phyloP scores from a whole-genome alignment of 2,888 invertebrate genomes.

The Chrysomela aeneicollis region DNA sequence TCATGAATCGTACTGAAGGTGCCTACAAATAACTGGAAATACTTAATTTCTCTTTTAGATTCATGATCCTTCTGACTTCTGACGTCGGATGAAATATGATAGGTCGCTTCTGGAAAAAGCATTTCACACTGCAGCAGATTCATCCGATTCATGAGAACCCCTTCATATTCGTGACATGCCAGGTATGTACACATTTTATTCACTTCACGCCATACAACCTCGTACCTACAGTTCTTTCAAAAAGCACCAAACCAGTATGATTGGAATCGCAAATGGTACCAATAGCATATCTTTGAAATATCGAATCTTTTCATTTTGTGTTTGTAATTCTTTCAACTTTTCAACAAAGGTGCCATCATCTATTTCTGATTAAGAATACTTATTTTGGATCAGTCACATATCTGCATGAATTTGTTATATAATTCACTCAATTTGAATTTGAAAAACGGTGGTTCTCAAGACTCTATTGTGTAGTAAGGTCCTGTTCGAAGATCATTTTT shows the following conservation, averaged over 20 bases:
- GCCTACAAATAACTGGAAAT: slow-evolving; percentile 1
- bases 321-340: no score
- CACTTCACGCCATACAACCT: no score
- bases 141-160: slow-evolving; percentile 14
- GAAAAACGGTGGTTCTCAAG: no score
- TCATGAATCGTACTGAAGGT: slow-evolving; percentile 11
- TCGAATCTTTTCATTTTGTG: no score
- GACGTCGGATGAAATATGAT: slow-evolving; percentile 16
- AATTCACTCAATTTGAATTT: no score
- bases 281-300: no score
- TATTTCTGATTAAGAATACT: no score
- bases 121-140: slow-evolving; percentile 15
- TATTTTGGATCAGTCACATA: no score
- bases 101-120: slow-evolving; percentile 20
- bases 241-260: neutral
- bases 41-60: slow-evolving; percentile 17
- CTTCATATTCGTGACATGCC: slow-evolving; percentile 15
- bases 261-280: no score
- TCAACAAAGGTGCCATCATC: no score
- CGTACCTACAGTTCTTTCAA: neutral
- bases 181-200: slow-evolving; percentile 14
- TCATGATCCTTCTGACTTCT: neutral
- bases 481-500: neutral
- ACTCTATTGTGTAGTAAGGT: neutral
- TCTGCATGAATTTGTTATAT: no score